phyloP scores from a whole-genome alignment of 2,797 vertebrate genomes.

The Thripadectes ignobilis region DNA sequence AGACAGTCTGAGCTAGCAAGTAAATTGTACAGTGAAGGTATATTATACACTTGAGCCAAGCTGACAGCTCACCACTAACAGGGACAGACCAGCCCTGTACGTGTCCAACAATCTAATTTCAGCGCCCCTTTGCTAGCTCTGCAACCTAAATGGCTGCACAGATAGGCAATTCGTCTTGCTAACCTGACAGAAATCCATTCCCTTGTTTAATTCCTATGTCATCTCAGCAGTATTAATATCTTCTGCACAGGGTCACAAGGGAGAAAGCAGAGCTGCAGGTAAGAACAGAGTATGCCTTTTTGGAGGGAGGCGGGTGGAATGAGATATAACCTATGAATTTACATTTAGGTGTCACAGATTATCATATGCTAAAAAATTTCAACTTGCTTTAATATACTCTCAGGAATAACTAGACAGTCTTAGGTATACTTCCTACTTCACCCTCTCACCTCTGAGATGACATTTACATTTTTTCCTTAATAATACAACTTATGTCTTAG shows the following conservation, averaged over 20 bases:
- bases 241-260: background rate
- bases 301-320: background rate
- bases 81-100: background rate
- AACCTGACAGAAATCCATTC: conserved; percentile 52
- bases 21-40: background rate
- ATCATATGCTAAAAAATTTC: background rate
- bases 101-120: conserved; percentile 26
- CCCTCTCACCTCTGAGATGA: background rate
- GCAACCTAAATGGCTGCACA: conserved; percentile 12
- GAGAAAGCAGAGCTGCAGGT: background rate
- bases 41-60: background rate
- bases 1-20: background rate
- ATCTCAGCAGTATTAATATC: background rate
- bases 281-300: background rate
- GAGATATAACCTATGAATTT: background rate
- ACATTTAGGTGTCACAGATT: background rate
- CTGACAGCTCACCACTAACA: conserved; percentile 15
- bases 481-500: background rate
- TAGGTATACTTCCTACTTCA: background rate
- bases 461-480: background rate
- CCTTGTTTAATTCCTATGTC: conserved; percentile 31
- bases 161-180: background rate
- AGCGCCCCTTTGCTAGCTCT: background rate
- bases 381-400: background rate
- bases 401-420: background rate